Evolutionary conservation across 2,888 invertebrate species (phyloP).

Genomic region (Scrobipalpa atriplicella): DNA sequence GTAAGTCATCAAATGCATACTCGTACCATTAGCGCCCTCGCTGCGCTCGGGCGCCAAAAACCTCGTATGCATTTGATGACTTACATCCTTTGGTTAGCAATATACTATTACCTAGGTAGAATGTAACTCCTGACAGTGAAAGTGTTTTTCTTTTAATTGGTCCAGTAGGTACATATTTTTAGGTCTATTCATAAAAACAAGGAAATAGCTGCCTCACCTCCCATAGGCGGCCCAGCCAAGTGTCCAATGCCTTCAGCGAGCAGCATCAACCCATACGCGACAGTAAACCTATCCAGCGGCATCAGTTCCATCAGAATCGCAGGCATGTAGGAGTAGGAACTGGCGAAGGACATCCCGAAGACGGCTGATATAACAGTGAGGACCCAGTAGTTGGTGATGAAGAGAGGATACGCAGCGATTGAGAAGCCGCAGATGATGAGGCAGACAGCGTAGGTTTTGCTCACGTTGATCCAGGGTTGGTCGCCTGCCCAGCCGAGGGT

Average conservation of each 20-base stretch:
- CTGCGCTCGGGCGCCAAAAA: too few species aligned
- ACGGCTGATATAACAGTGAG: conserved; percentile 80
- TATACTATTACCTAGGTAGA: too few species aligned
- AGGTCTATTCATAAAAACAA: too few species aligned
- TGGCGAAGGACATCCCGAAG: conserved; percentile 95
- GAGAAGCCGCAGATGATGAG: conserved; percentile 86
- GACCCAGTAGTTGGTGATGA: conserved; percentile 75
- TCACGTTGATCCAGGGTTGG: conserved; percentile 91
- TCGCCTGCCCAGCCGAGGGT: conserved; percentile 95
- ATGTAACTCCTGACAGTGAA: too few species aligned
- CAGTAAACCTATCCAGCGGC: conserved; percentile 94
- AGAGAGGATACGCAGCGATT: conserved; percentile 83
- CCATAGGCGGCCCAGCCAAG: conserved; percentile 94
- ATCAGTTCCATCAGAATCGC: conserved; percentile 94
- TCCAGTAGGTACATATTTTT: too few species aligned
- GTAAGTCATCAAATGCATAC: too few species aligned
- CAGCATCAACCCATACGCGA: conserved; percentile 94
- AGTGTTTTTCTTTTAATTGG: too few species aligned
- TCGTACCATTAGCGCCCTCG: too few species aligned
- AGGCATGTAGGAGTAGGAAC: conserved; percentile 95
- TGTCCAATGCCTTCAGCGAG: conserved; percentile 97
- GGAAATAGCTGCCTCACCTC: conserved; percentile 82
- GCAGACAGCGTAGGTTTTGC: conserved; percentile 91
- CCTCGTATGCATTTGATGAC: too few species aligned
- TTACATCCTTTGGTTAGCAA: too few species aligned